Evolutionary conservation across 2,797 vertebrate genomes (phyloP).

Genomic region (Gymnocypris eckloni): DNA sequence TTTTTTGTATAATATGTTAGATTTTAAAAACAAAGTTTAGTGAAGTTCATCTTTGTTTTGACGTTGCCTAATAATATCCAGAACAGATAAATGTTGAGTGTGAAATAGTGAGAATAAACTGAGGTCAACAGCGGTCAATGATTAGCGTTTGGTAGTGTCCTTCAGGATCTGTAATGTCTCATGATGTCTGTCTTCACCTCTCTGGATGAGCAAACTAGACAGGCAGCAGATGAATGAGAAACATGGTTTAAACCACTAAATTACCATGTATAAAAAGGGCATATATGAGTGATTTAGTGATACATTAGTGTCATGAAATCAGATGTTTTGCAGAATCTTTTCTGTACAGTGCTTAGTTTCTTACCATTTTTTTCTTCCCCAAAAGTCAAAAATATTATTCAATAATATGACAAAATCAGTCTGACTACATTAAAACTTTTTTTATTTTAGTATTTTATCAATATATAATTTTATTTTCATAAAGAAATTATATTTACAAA

Average conservation of each 20-base stretch:
- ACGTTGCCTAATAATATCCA: background rate
- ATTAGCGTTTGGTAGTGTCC: background rate
- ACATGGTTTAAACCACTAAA: background rate
- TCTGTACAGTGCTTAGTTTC: background rate
- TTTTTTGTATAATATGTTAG: background rate
- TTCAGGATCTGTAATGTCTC: background rate
- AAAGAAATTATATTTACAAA: background rate
- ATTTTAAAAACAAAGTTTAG: background rate
- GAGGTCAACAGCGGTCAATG: background rate
- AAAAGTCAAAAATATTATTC: background rate
- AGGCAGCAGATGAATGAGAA: background rate
- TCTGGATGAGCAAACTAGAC: conserved; percentile 1
- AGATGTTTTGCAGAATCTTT: background rate
- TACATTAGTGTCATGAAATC: background rate
- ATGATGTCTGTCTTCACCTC: conserved; percentile 9
- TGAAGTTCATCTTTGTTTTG: background rate
- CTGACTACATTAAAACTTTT: background rate
- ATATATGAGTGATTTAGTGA: background rate
- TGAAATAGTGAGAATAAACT: background rate
- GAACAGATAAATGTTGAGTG: background rate
- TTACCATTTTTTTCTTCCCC: background rate
- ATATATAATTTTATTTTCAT: too few species aligned
- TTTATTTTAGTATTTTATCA: background rate
- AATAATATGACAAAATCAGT: background rate
- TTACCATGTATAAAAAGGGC: background rate